Evolutionary conservation across 2,888 invertebrate genomes (phyloP), one percentile per base, ranked within the genome.

Genomic region (Cheilosia vulpina): DNA sequence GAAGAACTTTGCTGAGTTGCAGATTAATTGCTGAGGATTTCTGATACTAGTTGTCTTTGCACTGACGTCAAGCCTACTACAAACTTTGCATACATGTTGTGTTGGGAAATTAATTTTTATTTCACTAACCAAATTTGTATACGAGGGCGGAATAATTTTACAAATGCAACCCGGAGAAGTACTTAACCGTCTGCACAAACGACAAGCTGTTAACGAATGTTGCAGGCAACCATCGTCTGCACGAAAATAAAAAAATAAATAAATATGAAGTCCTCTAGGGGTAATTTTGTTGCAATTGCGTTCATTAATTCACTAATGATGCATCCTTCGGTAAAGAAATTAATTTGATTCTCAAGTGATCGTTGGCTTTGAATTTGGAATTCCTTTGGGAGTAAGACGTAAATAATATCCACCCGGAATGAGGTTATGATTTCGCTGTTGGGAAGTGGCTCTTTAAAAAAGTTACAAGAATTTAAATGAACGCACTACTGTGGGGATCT

Each of bases 181-280:
- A 43, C 50, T 19, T 53, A n/a, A 13, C n/a, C 5, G 7, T 53
- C 1, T 41, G 71, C 52, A 50, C 65, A 71, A 62, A 63, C 21
- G 43, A 52, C 13, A 47, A 55, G 62, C 47, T 71, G 52, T 71
- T 58, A 78, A 71, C 58, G 55, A 78, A 71, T 63, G 62, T 47
- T 50, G 38, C 21, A 77, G 58, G 24, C 53, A 38, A 52, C n/a
- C 17, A 47, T 19, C 47, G 11, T 11, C 4, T 15, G 21, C 15
- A 24, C 17, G 21, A 15, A 15, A 27, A 55, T 31, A 9, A 11
- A 19, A 55, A 2, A 11, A 34, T n/a, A 34, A 19, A 21, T 21
- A 1, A 27, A 27, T 6, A 27, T 6, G 6, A 27, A 24, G 11
- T 3, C 15, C 4, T 63, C 7, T 9, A 47, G n/a, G 24, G 27